Conservation (phyloP, 2,888 invertebrate species). For the Ennomos quercinarius region DNA sequence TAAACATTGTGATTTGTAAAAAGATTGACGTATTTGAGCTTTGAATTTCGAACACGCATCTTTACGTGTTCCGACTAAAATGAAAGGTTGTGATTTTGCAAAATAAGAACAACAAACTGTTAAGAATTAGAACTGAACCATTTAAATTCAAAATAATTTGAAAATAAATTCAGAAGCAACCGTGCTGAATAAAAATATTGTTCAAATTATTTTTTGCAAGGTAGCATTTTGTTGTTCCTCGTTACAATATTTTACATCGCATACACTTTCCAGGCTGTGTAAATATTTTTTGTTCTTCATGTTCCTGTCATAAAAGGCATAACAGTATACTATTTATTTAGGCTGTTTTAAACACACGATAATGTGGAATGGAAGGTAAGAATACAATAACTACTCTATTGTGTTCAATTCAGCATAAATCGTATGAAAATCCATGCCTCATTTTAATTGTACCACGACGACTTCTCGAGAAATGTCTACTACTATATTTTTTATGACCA, state of each 20-base stretch:
- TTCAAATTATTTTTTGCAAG: constrained; percentile 13
- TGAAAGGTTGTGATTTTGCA: constrained; percentile 16
- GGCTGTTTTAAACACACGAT: constrained; percentile 1
- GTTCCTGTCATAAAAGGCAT: constrained; percentile 7
- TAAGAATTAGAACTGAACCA: background rate
- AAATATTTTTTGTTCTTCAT: constrained; percentile 12
- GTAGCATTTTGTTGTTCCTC: constrained; percentile 8
- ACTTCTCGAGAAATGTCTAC: too few relatives aligned
- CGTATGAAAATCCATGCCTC: too few relatives aligned
- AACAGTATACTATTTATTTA: background rate
- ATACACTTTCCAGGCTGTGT: constrained; percentile 13
- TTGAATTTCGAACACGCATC: constrained; percentile 30
- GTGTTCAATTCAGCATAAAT: too few relatives aligned
- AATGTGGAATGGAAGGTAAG: too few relatives aligned
- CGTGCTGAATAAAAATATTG: constrained; percentile 5
- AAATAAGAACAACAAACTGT: constrained; percentile 16
- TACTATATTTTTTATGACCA: too few relatives aligned
- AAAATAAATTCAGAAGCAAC: constrained; percentile 9
- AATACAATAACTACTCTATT: too few relatives aligned
- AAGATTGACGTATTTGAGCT: constrained; percentile 27
- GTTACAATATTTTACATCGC: background rate
- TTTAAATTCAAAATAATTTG: too few relatives aligned
- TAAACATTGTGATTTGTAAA: constrained; percentile 33
- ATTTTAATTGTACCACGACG: too few relatives aligned
- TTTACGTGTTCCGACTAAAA: constrained; percentile 22